Evolutionary conservation across 2,113 vertebrate genomes (phyloP).

Genomic region (Corydoras maculifer): DNA sequence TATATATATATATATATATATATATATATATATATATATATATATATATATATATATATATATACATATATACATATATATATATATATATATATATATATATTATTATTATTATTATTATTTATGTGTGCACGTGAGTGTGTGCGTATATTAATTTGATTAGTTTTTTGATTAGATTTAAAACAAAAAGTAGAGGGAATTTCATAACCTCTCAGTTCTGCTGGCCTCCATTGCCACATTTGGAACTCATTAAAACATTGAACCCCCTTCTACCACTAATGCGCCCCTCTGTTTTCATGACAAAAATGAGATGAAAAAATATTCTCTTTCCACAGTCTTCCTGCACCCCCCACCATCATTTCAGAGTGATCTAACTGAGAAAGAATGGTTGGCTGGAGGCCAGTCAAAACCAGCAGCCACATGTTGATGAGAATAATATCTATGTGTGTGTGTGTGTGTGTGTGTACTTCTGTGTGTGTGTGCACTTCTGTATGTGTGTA

Average conservation of each 20-base stretch:
- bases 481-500: neutral
- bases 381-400: conserved; percentile 69
- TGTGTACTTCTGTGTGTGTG: conserved; percentile 12
- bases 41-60: too few species aligned
- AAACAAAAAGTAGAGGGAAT: too few species aligned
- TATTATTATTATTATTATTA: too few species aligned
- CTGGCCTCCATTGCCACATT: conserved; percentile 60
- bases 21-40: too few species aligned
- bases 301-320: conserved; percentile 56
- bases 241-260: conserved; percentile 71
- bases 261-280: conserved; percentile 34
- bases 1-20: conserved; percentile 17
- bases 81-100: too few species aligned
- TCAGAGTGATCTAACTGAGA: conserved; percentile 67
- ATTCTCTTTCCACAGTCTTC: conserved; percentile 65
- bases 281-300: conserved; percentile 20
- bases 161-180: too few species aligned
- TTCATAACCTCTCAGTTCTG: conserved; percentile 8
- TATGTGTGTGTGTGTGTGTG: conserved; percentile 33
- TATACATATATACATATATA: too few species aligned
- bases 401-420: conserved; percentile 63
- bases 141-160: too few species aligned
- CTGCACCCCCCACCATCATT: conserved; percentile 51
- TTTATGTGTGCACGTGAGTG: conserved; percentile 4
- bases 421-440: conserved; percentile 63